Conservation (phyloP, 2,113 vertebrate species). For the Lampris incognitus region DNA sequence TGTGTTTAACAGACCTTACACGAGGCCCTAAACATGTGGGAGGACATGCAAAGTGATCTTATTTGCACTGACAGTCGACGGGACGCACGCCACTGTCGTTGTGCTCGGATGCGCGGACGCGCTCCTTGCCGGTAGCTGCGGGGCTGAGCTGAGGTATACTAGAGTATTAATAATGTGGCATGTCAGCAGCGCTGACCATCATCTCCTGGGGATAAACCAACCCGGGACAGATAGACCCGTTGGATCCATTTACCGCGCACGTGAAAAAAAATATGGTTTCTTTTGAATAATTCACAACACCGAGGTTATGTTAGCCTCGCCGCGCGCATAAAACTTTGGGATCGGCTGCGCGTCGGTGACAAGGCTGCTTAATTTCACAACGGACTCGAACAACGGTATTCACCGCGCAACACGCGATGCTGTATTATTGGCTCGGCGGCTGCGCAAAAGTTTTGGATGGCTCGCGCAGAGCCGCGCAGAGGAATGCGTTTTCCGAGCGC, state of each 20-base stretch:
- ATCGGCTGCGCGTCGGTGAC: no score
- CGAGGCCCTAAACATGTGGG: conserved; percentile 4
- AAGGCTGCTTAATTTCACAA: no score
- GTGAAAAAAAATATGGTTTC: neutral
- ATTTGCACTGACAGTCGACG: conserved; percentile 3
- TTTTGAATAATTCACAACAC: neutral
- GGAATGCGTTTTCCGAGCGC: no score
- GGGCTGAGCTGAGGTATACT: neutral
- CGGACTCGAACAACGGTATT: no score
- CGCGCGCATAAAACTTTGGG: neutral
- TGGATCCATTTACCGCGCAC: neutral
- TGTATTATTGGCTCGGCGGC: no score
- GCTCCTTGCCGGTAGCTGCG: conserved; percentile 17
- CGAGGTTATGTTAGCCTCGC: neutral
- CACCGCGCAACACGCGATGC: no score
- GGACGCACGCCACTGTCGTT: conserved; percentile 6
- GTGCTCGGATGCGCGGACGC: neutral
- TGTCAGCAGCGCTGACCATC: conserved; percentile 27
- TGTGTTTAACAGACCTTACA: neutral
- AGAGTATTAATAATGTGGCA: conserved; percentile 12
- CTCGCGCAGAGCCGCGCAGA: no score
- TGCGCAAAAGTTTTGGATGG: no score
- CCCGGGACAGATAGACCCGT: neutral
- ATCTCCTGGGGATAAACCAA: conserved; percentile 15
- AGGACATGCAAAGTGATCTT: neutral